These are phyloP conservation scores for Sciurus niger DNA, from an alignment of 2,113 vertebrate species.

Conservation along the genomic window DNA sequence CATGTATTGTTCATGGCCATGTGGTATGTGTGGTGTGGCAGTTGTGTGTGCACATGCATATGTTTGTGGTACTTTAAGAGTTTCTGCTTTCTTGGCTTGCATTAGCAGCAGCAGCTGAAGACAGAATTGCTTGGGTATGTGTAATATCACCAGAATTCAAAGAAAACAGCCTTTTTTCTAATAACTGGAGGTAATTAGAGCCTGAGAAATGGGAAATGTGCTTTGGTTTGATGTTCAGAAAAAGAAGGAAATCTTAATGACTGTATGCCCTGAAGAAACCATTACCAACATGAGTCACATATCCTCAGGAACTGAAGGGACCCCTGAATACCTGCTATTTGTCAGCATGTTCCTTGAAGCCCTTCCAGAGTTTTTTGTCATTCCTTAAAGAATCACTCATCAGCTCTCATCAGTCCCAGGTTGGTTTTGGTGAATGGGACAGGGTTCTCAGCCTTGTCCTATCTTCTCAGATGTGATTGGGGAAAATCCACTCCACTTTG, in stretches of 20 bases:
- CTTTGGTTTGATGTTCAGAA: conserved; percentile 75
- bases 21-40: neutral
- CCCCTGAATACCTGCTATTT: conserved; percentile 64
- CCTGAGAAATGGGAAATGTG: conserved; percentile 85
- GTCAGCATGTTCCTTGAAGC: conserved; percentile 58
- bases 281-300: neutral
- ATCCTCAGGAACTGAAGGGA: conserved; percentile 76
- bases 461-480: neutral
- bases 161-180: conserved; percentile 22
- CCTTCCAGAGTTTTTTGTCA: conserved; percentile 44
- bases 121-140: conserved; percentile 83
- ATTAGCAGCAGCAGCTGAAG: conserved; percentile 81
- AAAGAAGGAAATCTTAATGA: conserved; percentile 78
- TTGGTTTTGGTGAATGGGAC: neutral
- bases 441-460: accelerated
- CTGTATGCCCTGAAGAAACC: conserved; percentile 48
- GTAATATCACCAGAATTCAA: conserved; percentile 82
- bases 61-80: neutral
- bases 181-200: conserved; percentile 84
- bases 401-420: neutral
- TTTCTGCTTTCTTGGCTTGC: conserved; percentile 60
- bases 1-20: neutral
- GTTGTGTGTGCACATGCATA: neutral
- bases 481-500: neutral
- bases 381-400: neutral